These are phyloP conservation scores for Hylia prasina DNA, from an alignment of 2,113 vertebrate genomes.

Conservation along the genomic window DNA sequence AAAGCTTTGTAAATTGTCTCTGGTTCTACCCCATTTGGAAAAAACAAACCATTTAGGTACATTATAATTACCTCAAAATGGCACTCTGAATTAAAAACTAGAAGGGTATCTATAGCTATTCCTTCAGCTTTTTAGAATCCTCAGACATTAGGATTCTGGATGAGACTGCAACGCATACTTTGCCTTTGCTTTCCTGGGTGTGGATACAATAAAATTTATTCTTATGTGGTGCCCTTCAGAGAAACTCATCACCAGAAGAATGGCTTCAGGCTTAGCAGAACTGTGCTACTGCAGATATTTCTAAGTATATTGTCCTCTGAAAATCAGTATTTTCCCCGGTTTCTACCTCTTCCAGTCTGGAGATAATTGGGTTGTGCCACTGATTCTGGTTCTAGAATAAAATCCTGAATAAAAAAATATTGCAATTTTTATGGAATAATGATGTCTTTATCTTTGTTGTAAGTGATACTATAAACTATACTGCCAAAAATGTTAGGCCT, in stretches of 20 bases:
- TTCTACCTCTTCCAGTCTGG: not conserved
- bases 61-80: not conserved
- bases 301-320: not conserved
- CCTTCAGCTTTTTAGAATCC: not conserved
- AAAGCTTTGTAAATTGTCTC: not conserved
- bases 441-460: not conserved
- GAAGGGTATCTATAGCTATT: not conserved
- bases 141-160: not conserved
- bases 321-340: not conserved
- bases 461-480: not conserved
- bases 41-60: not conserved
- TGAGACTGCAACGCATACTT: not conserved
- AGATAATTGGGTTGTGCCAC: not conserved
- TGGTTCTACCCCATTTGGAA: not conserved
- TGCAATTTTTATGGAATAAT: not conserved
- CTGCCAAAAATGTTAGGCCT: not conserved
- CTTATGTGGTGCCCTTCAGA: not conserved
- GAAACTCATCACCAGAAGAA: not conserved
- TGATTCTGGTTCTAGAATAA: not conserved
- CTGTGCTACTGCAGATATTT: not conserved
- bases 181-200: not conserved
- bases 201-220: not conserved
- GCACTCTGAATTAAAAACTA: not conserved
- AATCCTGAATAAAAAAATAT: not conserved
- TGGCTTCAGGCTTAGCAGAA: not conserved